These are phyloP conservation scores for Morpho helenor DNA, from an alignment of 2,888 invertebrate genomes.

Conservation along the genomic window DNA sequence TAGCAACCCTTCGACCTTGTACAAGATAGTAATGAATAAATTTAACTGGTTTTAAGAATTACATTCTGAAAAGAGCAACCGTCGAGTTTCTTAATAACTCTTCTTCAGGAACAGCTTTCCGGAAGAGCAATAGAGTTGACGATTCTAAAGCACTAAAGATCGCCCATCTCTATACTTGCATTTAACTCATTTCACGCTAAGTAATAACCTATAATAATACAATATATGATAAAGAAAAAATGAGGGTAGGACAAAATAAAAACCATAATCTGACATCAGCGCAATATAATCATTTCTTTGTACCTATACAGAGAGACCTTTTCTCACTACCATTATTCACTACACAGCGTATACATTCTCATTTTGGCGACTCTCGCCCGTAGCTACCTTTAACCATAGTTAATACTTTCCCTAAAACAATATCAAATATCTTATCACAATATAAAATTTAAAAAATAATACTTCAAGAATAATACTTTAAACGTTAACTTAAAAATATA, in stretches of 20 bases:
- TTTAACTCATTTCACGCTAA: no score
- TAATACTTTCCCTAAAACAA: constrained; percentile 68
- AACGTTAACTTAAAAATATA: constrained; percentile 59
- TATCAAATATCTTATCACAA: constrained; percentile 74
- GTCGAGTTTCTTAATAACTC: no score
- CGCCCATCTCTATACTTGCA: no score
- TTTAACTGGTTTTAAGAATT: no score
- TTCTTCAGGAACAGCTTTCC: no score
- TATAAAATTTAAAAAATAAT: constrained; percentile 65
- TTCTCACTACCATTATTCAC: constrained; percentile 61
- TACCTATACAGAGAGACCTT: constrained; percentile 66
- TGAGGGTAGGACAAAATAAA: constrained; percentile 1
- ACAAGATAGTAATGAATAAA: no score
- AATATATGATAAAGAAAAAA: neutral
- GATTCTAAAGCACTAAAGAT: no score
- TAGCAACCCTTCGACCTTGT: no score
- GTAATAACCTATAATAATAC: no score
- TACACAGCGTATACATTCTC: constrained; percentile 69
- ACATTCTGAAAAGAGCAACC: no score
- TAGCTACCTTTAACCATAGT: constrained; percentile 61
- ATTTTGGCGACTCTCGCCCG: constrained; percentile 56
- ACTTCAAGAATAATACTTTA: constrained; percentile 73
- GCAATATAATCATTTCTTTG: constrained; percentile 75
- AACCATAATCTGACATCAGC: constrained; percentile 50
- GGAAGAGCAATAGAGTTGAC: no score